A percentile compares a stretch with the other conserved stretches of the same genome.
These are phyloP conservation scores for Pseudoatta argentina DNA, from an alignment of 1,140 invertebrate species.

Conservation along the genomic window DNA sequence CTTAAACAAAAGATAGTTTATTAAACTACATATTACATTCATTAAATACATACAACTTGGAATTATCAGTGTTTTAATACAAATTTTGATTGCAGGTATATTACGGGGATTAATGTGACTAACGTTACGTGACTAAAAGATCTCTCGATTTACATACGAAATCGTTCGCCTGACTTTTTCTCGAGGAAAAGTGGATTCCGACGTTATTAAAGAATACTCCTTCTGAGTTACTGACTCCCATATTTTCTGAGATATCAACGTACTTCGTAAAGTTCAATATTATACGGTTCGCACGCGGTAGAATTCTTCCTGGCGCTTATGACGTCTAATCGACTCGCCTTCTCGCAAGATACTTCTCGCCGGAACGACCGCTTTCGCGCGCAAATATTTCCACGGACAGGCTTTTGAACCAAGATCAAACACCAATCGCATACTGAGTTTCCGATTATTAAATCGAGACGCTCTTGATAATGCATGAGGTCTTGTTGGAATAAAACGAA, in stretches of 20 bases:
- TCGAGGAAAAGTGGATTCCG: neutral
- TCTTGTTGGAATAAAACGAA: slow-evolving; percentile 9
- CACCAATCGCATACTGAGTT: neutral
- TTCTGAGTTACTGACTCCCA: slow-evolving; percentile 39
- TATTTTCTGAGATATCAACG: slow-evolving; percentile 55
- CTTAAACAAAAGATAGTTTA: neutral
- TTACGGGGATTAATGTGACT: neutral
- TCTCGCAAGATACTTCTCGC: slow-evolving; percentile 25
- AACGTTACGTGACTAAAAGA: neutral
- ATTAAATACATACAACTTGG: too few relatives aligned
- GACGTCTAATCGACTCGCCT: slow-evolving; percentile 49
- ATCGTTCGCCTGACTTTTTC: neutral
- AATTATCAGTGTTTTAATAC: neutral
- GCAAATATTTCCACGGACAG: slow-evolving; percentile 36
- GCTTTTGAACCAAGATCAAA: neutral
- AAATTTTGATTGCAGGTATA: neutral
- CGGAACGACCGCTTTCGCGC: slow-evolving; percentile 30
- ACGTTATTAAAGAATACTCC: slow-evolving; percentile 49
- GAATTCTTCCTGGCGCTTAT: slow-evolving; percentile 35
- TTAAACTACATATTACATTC: too few relatives aligned
- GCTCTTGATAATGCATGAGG: slow-evolving; percentile 2
- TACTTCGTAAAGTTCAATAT: slow-evolving; percentile 50
- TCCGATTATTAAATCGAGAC: slow-evolving; percentile 43
- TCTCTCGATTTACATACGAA: slow-evolving; percentile 21
- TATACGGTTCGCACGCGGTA: slow-evolving; percentile 40